These are phyloP conservation scores for Camelus bactrianus DNA, from an alignment of 2,113 vertebrate genomes.

Conservation along the genomic window DNA sequence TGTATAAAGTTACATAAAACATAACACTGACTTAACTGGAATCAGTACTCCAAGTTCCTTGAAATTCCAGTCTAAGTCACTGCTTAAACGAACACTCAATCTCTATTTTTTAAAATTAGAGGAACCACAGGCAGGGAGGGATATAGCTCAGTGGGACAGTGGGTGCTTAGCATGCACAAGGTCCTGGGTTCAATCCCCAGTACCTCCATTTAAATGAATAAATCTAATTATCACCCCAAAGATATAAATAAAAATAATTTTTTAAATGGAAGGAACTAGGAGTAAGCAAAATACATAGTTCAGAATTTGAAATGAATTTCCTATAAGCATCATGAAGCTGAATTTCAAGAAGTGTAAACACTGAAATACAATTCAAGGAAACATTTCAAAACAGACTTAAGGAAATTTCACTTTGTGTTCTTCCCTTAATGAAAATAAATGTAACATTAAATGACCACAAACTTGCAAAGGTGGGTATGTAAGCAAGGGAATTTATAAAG, in stretches of 20 bases:
- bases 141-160: too few species aligned
- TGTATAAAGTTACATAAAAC: slow-evolving; percentile 1
- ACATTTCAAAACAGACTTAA: slow-evolving; percentile 29
- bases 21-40: slow-evolving; percentile 37
- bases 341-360: slow-evolving; percentile 48
- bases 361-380: slow-evolving; percentile 57
- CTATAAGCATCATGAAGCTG: slow-evolving; percentile 32
- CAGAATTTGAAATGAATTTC: slow-evolving; percentile 48
- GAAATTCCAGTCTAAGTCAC: slow-evolving; percentile 28
- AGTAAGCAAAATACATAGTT: background rate
- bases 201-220: too few species aligned
- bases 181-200: too few species aligned
- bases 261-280: background rate
- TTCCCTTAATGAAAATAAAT: slow-evolving; percentile 42
- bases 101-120: background rate
- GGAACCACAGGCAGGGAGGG: too few species aligned
- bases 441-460: slow-evolving; percentile 41
- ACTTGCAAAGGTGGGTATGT: background rate
- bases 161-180: too few species aligned
- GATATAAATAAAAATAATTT: too few species aligned
- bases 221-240: too few species aligned
- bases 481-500: slow-evolving; percentile 47
- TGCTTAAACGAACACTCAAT: background rate
- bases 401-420: slow-evolving; percentile 33
- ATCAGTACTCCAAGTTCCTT: slow-evolving; percentile 25